Base-by-base conservation (phyloP, 1,140 invertebrate genomes). In the Uloborus diversus region DNA sequence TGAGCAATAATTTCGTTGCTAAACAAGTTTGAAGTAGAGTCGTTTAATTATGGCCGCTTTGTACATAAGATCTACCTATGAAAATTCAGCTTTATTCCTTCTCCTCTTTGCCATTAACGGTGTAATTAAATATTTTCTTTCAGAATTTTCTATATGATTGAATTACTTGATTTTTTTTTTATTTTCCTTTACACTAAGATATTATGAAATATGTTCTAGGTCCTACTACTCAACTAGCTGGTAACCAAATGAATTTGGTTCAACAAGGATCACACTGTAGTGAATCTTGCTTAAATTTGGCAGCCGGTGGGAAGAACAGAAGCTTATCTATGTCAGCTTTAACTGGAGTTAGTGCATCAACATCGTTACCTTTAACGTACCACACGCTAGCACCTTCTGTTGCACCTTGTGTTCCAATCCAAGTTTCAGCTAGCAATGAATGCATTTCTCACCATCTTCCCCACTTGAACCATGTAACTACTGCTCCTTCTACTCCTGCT, bases 291-390 rank as follows among this genome's bases (percentile, higher is more conserved):
- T 28, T 62, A 23, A 62, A 42, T 32, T 42, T 69, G 57, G 27
- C 78, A 20, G 49, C 65, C 17, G 56, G 65, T 23, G 76, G 59
- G 27, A 64, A 76, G 30, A 70, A 51, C 30, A 66, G 80, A 17
- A 80, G 75, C 20, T 47, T 68, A 42, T 65, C 70, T 9, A 66
- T 80, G 49, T 59, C 81, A 23, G 14, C 73, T 51, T 56, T 73
- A 47, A 56, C 70, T 73, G 68, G 68, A 25, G 57, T 53, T 17
- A 65, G 28, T 56, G 28, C 82, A 33, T 47, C 81, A 23, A 37
- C 64, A 13, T 47, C 73, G 14, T 47, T 83, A 25, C 62, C 78
- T 9, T 53, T 85, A 87, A 75, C 86, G 85, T 53, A 68, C 30
- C 53, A 56, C 37, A 35, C 76, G n/a, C 49, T 73, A 32, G 62